These are phyloP conservation scores for Epinephelus fuscoguttatus DNA, from an alignment of 2,113 vertebrate genomes.

Conservation along the genomic window DNA sequence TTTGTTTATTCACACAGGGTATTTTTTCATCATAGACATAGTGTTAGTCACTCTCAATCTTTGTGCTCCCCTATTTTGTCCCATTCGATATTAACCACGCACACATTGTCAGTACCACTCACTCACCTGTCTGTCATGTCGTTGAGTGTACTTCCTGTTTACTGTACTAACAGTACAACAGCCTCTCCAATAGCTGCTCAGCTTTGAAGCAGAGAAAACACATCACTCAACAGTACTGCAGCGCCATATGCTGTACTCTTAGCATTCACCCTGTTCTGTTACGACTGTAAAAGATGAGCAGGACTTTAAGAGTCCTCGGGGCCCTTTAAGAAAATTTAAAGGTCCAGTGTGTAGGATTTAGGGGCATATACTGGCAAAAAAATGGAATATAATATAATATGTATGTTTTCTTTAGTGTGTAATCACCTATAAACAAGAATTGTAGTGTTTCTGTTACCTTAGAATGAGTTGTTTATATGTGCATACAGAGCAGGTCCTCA, in stretches of 20 bases:
- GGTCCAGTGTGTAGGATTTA: no score
- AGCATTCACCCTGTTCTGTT: background rate
- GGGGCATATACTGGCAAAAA: no score
- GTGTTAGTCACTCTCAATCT: background rate
- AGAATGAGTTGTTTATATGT: no score
- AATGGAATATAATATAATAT: no score
- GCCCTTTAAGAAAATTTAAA: background rate
- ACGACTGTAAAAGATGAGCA: background rate
- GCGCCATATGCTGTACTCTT: background rate
- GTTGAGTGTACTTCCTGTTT: background rate
- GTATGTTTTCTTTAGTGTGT: background rate
- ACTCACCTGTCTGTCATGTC: background rate
- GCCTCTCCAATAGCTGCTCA: background rate
- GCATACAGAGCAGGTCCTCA: no score
- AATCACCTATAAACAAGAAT: no score
- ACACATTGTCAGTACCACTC: background rate
- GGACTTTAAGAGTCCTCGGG: background rate
- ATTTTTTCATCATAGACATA: background rate
- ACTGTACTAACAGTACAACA: background rate
- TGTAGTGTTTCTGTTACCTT: no score
- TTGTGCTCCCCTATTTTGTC: background rate
- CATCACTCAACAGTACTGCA: background rate
- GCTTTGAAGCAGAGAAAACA: conserved; percentile 22
- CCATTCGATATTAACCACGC: background rate
- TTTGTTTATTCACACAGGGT: background rate